phyloP scores from a whole-genome alignment of 1,140 invertebrate genomes.

The Halesus radiatus region DNA sequence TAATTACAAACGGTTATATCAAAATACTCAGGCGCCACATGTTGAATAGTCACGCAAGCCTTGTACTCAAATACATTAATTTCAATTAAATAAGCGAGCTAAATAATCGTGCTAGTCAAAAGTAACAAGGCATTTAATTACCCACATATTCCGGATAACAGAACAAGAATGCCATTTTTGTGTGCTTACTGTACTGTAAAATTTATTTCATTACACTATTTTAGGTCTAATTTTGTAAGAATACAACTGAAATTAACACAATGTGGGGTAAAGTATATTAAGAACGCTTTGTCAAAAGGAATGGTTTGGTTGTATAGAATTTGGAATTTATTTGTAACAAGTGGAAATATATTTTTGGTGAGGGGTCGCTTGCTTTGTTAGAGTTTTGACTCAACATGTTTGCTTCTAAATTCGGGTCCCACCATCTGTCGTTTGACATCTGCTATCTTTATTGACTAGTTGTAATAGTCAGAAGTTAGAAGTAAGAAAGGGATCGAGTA shows the following conservation, averaged over 20 bases:
- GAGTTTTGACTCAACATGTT: background rate
- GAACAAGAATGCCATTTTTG: background rate
- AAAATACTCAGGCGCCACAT: slow-evolving; percentile 2
- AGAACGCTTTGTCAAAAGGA: background rate
- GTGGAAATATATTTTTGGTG: background rate
- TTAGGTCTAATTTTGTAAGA: too few relatives aligned
- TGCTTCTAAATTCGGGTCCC: slow-evolving; percentile 21
- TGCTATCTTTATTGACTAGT: slow-evolving; percentile 39
- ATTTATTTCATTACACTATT: background rate
- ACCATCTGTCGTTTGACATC: slow-evolving; percentile 38
- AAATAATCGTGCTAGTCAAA: background rate
- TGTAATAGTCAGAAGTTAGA: slow-evolving; percentile 1
- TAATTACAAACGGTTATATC: slow-evolving; percentile 23
- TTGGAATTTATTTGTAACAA: background rate
- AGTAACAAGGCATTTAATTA: background rate
- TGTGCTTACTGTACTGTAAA: slow-evolving; percentile 1
- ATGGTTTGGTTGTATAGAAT: background rate
- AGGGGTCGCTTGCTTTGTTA: background rate
- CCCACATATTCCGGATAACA: too few relatives aligned
- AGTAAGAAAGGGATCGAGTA: too few relatives aligned
- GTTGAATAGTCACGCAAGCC: slow-evolving; percentile 33
- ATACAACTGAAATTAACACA: too few relatives aligned
- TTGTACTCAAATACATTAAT: background rate
- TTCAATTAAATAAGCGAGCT: background rate
- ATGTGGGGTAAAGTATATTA: background rate